Base-by-base conservation (phyloP, 2,797 vertebrate species). In the Muscicapa striata region DNA sequence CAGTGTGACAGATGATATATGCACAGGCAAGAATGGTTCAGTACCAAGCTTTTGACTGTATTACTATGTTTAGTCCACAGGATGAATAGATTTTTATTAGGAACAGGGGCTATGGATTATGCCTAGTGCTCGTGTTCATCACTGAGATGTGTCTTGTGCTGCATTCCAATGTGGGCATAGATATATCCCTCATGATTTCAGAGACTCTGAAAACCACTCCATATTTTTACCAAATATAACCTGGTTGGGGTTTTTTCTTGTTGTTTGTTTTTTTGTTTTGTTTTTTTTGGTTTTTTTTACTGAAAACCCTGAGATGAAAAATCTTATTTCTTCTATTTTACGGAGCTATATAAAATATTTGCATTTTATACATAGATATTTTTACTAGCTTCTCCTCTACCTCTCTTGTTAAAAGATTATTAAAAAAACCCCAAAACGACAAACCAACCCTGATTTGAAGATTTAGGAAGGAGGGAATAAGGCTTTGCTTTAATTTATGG, bases 171-270 rank as follows among this genome's bases (percentile, higher is more conserved):
- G 23, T 0, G 0, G 52, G 11, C 27, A 55, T 11, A 57, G n/a
- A 22, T 34, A 30, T 7, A 19, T 72, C 51, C 51, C 87, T 75
- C 22, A 51, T 72, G 51, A 36, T 69, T 76, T 76, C 69, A 85
- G 59, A 66, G 52, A 46, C 26, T 21, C n/a, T 45, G 57, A 20
- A 59, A 77, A 69, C 2, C 18, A 23, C 13, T 80, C 7, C 32
- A 58, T 86, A 32, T 73, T 93, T 93, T 84, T 45, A 81, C 68
- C 26, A 61, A 13, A 88, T 41, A 24, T 52, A 55, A 59, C 17
- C 4, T 67, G 9, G 0, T 24, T n/a, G n/a, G 5, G 8, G 0
- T 27, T 63, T 46, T 58, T 62, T 21, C 16, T 49, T 13, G 3
- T n/a, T n/a, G n/a, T n/a, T n/a, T n/a, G 34, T 34, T 34, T 34